Base-by-base conservation (phyloP, 2,797 vertebrate genomes). In the Trachops cirrhosus region DNA sequence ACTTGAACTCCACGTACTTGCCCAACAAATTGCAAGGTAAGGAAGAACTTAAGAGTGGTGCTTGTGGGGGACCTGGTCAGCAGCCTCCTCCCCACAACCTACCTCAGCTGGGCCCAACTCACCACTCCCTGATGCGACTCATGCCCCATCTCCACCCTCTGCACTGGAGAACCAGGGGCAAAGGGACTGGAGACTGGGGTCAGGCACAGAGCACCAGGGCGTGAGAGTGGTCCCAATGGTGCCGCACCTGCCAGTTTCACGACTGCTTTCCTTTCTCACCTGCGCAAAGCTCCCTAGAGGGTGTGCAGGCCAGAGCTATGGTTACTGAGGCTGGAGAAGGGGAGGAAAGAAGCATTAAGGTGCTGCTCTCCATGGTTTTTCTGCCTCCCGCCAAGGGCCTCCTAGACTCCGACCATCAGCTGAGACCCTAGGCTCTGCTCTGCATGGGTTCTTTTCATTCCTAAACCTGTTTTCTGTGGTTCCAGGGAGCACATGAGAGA, bases 11-110 rank as follows among this genome's bases (percentile, higher is more conserved):
- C 37, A 9, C 54, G 3, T 52, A 48, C 34, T 70, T 39, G 54
- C 37, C 70, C 22, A 10, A 21, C 62, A 83, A 21, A 39, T 50
- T 19, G 26, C 3, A 71, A n/a, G 15, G 24, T 37, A 39, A 79
- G 46, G 70, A 85, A 85, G 74, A 50, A 21, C 48, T 0, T n/a
- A 50, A 46, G 10, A 34, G 16, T 14, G 32, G 8, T 1, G 10
- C 0, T 0, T 21, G 4, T 16, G 18, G 10, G 64, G 44, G 21
- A 10, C 44, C 44, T 41, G 9, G 44, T 9, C 46, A 21, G 14
- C 3, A 21, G 68, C 46, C 57, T 46, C 68, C 41, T 48, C 68
- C 67, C 24, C 12, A n/a, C 24, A 41, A 44, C 24, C 4, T 78
- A 18, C 79, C 48, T 46, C 68, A 29, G 85, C 37, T 1, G 1